A percentile compares a stretch with the other conserved stretches of the same genome.
Evolutionary conservation across 2,797 vertebrate species (phyloP).

Genomic region (Gephyroberyx darwinii): DNA sequence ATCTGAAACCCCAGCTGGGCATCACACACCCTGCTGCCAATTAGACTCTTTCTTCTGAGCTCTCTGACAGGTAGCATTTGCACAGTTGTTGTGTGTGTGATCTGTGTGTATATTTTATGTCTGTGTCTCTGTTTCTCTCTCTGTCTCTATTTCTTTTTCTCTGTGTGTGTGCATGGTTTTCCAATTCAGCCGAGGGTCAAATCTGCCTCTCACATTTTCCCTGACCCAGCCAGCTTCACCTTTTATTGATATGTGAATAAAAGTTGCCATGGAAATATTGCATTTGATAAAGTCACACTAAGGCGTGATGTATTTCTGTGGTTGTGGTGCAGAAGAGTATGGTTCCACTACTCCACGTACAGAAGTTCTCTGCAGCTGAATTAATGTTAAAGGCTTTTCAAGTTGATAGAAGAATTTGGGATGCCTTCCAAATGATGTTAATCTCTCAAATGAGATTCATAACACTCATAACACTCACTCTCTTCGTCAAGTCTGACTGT

Average conservation of each 20-base stretch:
- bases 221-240: slow-evolving; percentile 13
- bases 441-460: slow-evolving; percentile 11
- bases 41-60: slow-evolving; percentile 52
- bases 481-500: not conserved
- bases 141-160: slow-evolving; percentile 6
- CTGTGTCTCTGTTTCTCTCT: slow-evolving; percentile 1
- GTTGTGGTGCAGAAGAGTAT: not conserved
- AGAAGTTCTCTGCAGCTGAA: not conserved
- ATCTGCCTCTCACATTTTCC: slow-evolving; percentile 18
- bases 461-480: not conserved
- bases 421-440: slow-evolving; percentile 9
- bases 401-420: slow-evolving; percentile 10
- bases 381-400: not conserved
- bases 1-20: slow-evolving; percentile 59
- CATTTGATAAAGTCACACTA: not conserved
- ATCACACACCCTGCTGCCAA: slow-evolving; percentile 62
- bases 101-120: slow-evolving; percentile 16
- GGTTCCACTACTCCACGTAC: not conserved
- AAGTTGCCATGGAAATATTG: slow-evolving; percentile 33
- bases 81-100: slow-evolving; percentile 18
- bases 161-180: not conserved
- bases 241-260: slow-evolving; percentile 27
- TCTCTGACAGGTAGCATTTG: slow-evolving; percentile 40
- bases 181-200: slow-evolving; percentile 14
- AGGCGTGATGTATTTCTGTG: not conserved